Conservation (phyloP, 2,113 vertebrate genomes). For the Sebastes fasciatus region DNA sequence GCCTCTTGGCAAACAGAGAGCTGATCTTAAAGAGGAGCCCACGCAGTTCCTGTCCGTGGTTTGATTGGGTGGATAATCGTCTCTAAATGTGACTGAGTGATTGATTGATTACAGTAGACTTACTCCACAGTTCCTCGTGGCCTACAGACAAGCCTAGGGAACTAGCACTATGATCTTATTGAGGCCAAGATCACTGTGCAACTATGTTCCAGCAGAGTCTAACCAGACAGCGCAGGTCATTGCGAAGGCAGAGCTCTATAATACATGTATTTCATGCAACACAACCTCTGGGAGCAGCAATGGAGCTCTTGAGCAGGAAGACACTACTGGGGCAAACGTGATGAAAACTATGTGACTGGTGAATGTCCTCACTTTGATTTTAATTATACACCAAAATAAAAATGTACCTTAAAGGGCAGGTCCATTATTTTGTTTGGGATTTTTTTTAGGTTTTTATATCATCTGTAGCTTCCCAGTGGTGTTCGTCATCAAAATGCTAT, state of each 20-base stretch:
- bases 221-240: neutral
- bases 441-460: no score
- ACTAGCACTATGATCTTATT: neutral
- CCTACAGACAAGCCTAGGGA: neutral
- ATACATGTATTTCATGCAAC: neutral
- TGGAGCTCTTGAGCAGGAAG: neutral
- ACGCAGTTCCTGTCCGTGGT: conserved; percentile 6
- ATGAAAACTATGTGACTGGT: no score
- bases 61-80: neutral
- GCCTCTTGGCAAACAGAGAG: conserved; percentile 13
- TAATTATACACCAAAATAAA: neutral
- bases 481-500: no score
- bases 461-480: no score
- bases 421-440: no score
- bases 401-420: no score
- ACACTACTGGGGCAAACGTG: neutral
- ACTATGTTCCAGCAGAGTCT: conserved; percentile 6
- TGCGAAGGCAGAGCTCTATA: neutral
- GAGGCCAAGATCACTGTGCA: neutral
- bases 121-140: neutral
- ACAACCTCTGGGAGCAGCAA: neutral
- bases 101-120: neutral
- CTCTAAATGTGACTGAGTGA: conserved; percentile 1
- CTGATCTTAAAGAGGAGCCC: conserved; percentile 50
- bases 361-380: no score